These are phyloP conservation scores for Agrochola circellaris DNA, from an alignment of 2,888 invertebrate genomes.

Conservation along the genomic window DNA sequence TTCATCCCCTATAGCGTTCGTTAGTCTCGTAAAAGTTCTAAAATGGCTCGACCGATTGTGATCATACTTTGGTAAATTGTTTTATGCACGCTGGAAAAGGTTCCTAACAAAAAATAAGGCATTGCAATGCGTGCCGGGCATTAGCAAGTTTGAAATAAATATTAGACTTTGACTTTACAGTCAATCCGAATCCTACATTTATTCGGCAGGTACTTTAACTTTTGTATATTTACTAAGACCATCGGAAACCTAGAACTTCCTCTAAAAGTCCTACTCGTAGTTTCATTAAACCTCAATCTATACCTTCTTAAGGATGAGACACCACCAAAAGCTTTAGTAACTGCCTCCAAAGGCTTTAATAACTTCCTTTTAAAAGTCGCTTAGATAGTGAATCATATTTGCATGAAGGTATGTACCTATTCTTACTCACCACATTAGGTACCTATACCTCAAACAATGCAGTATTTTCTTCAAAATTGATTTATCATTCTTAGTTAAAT, in stretches of 20 bases:
- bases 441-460: conserved; percentile 21
- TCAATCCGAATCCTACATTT: conserved; percentile 55
- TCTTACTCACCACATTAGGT: conserved; percentile 3
- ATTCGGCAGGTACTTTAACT: conserved; percentile 48
- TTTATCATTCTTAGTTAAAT: conserved; percentile 38
- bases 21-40: too few species aligned
- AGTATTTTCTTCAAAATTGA: conserved; percentile 35
- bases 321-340: neutral
- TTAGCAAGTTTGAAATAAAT: too few species aligned
- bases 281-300: conserved; percentile 11
- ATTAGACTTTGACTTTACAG: conserved; percentile 6
- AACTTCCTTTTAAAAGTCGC: neutral
- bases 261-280: neutral
- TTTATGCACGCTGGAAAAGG: too few species aligned
- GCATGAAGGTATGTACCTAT: conserved; percentile 1
- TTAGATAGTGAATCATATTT: conserved; percentile 31
- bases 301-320: neutral
- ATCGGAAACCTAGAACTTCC: neutral
- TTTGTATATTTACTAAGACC: neutral
- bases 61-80: too few species aligned
- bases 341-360: neutral
- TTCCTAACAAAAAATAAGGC: too few species aligned
- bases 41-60: too few species aligned
- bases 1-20: too few species aligned
- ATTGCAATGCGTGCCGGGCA: too few species aligned